Evolutionary conservation across 2,797 vertebrate genomes (phyloP), one percentile per base, ranked within the genome.

Genomic region (Morelia viridis): DNA sequence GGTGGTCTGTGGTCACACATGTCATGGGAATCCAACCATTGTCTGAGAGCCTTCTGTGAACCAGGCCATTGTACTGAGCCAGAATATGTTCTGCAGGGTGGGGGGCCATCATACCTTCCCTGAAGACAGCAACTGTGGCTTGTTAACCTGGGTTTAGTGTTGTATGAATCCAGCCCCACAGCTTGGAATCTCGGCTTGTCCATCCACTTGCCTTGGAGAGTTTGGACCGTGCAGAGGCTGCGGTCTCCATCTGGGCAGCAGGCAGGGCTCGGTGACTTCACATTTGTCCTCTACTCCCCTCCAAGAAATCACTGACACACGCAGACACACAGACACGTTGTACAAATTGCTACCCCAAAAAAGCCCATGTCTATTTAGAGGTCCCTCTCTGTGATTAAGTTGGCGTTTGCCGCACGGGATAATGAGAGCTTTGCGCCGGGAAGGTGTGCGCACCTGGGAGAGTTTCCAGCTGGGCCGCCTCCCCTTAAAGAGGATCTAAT

Each of bases 361-460:
- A 94, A 94, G 90, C 91, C 17, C 0, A 71, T 71, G 86, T 96
- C 94, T 96, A 96, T 96, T 97, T 96, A 94, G 95, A 95, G 91
- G 50, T 62, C 93, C 90, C 89, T 91, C 92, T 95, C 93, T 90
- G 93, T 95, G 94, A 96, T 95, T 95, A 95, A 95, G 95, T 89
- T 93, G 80, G 90, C 57, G 61, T 94, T 96, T 96, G 50, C 93
- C 53, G 84, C 26, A 2, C 90, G 68, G 92, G 95, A 93, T 97
- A 97, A 97, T 96, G 95, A 96, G 94, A 93, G 91, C 95, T 91
- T 95, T 95, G 94, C 87, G 71, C 80, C 22, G 24, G 90, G 93
- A 95, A 94, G 91, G 94, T 94, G 89, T 53, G 19, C 31, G 84
- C 96, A 94, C 96, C 96, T 96, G 95, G 94, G 80, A 5, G 65